Conservation (phyloP, 2,888 invertebrate genomes). For the Callyntrura guangdongensis region DNA sequence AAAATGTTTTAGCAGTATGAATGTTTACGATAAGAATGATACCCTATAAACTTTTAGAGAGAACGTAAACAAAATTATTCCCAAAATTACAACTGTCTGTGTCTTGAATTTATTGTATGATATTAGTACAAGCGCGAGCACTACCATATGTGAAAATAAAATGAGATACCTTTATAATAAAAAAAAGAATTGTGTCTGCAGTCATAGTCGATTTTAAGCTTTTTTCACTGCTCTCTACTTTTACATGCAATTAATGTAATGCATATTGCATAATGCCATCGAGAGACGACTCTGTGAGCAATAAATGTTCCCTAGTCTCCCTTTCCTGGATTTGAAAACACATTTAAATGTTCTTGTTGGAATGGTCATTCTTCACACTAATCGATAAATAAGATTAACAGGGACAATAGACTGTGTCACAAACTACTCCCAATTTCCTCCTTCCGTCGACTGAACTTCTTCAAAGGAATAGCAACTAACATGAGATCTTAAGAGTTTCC, state of each 20-base stretch:
- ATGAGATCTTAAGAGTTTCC: constrained; percentile 1
- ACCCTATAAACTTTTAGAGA: neutral
- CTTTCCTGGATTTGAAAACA: neutral
- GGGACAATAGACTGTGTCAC: constrained; percentile 30
- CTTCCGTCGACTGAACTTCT: constrained; percentile 16
- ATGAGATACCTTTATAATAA: constrained; percentile 51
- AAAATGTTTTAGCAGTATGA: neutral
- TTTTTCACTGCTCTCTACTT: neutral
- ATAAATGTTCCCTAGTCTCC: neutral
- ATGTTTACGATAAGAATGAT: neutral
- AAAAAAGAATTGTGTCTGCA: neutral
- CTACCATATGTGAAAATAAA: constrained; percentile 42
- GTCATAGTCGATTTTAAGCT: neutral
- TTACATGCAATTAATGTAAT: neutral
- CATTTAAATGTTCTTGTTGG: neutral
- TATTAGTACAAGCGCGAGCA: constrained; percentile 61
- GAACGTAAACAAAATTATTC: constrained; percentile 25
- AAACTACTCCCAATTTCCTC: constrained; percentile 55
- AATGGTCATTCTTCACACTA: constrained; percentile 7
- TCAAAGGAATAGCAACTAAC: constrained; percentile 17
- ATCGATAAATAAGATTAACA: constrained; percentile 58
- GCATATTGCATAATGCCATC: neutral
- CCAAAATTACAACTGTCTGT: constrained; percentile 54
- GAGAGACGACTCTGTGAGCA: no score
- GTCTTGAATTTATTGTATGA: constrained; percentile 58